These are phyloP conservation scores for Pammene aurita DNA, from an alignment of 2,888 invertebrate species.

Conservation along the genomic window DNA sequence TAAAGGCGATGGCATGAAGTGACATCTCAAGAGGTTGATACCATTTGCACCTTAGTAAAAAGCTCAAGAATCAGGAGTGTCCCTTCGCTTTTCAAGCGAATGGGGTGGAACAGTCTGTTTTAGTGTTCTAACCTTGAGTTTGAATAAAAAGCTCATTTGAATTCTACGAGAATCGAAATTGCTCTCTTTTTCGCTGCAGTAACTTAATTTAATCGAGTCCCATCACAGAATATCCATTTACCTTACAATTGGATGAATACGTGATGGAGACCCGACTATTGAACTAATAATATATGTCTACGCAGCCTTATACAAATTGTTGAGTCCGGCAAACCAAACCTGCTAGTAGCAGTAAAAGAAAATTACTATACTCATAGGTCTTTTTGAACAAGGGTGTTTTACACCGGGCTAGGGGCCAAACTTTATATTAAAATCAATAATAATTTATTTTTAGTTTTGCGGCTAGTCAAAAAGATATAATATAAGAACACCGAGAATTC, in stretches of 20 bases:
- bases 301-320: not conserved
- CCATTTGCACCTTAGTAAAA: too few relatives aligned
- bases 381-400: too few relatives aligned
- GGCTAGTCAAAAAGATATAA: too few relatives aligned
- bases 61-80: slow-evolving; percentile 40
- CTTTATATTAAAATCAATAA: too few relatives aligned
- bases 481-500: too few relatives aligned
- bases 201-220: slow-evolving; percentile 81
- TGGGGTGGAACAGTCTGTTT: slow-evolving; percentile 69
- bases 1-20: too few relatives aligned
- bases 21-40: not conserved
- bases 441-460: too few relatives aligned
- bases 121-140: slow-evolving; percentile 71
- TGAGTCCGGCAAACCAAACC: too few relatives aligned
- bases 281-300: slow-evolving; percentile 20
- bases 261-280: slow-evolving; percentile 18
- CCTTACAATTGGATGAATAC: slow-evolving; percentile 66
- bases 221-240: slow-evolving; percentile 69
- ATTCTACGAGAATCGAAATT: slow-evolving; percentile 81
- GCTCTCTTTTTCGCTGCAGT: slow-evolving; percentile 78
- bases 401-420: too few relatives aligned
- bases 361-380: too few relatives aligned
- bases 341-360: too few relatives aligned
- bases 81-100: slow-evolving; percentile 59
- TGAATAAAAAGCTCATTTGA: slow-evolving; percentile 83